Conservation (phyloP, 1,140 invertebrate genomes). For the Apis cerana region DNA sequence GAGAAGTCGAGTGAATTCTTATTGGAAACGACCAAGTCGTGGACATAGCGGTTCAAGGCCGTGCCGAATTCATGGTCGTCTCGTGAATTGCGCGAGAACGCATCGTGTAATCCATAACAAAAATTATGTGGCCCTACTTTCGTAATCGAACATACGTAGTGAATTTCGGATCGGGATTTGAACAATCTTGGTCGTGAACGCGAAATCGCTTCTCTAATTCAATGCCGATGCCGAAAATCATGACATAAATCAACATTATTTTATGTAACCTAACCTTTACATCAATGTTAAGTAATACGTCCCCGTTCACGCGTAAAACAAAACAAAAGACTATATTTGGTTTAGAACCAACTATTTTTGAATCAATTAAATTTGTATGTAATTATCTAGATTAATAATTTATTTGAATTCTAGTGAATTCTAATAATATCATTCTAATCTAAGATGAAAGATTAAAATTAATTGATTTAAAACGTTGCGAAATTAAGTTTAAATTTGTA, state of each 20-base stretch:
- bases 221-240: slow-evolving; percentile 36
- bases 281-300: slow-evolving; percentile 74
- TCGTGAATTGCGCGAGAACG: slow-evolving; percentile 43
- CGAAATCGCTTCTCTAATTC: slow-evolving; percentile 43
- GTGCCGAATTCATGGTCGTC: slow-evolving; percentile 56
- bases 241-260: slow-evolving; percentile 23
- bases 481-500: no score
- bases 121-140: slow-evolving; percentile 29
- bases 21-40: not conserved
- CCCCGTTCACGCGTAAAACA: slow-evolving; percentile 69
- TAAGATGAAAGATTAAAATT: no score
- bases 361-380: not conserved
- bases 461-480: no score
- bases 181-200: slow-evolving; percentile 10
- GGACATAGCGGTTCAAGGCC: slow-evolving; percentile 57
- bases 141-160: slow-evolving; percentile 34
- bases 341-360: not conserved
- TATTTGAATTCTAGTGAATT: no score
- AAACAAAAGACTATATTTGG: not conserved
- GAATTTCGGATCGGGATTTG: slow-evolving; percentile 15
- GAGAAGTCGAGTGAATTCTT: slow-evolving; percentile 39
- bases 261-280: slow-evolving; percentile 34
- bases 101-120: slow-evolving; percentile 35
- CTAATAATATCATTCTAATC: no score
- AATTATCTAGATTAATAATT: no score